Percentiles rank a stretch among this genome's conserved stretches.
phyloP scores from a whole-genome alignment of 2,888 invertebrate species.

The Agonopterix arenella region DNA sequence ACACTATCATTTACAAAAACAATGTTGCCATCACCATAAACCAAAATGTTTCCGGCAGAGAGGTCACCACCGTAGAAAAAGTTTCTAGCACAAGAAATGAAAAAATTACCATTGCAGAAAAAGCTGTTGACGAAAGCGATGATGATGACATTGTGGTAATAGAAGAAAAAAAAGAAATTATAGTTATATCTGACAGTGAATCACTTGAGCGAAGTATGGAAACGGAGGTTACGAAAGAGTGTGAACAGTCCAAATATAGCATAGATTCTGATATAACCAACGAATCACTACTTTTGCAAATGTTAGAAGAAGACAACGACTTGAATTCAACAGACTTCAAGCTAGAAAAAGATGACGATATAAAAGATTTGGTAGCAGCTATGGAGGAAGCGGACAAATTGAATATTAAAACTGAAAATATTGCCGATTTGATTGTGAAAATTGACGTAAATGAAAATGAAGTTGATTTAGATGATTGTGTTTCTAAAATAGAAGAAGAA shows the following conservation, averaged over 20 bases:
- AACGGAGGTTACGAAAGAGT: not conserved
- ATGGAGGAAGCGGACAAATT: no score
- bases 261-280: not conserved
- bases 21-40: not conserved
- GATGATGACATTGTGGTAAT: not conserved
- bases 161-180: conserved; percentile 3
- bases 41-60: not conserved
- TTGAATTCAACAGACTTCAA: no score
- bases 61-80: not conserved
- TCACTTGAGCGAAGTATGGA: not conserved
- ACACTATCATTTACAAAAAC: conserved; percentile 2
- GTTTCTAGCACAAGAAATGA: no score
- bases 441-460: no score
- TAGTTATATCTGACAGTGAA: conserved; percentile 5
- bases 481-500: no score
- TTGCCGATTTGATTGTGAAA: no score
- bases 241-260: not conserved
- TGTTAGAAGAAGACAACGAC: not conserved
- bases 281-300: conserved; percentile 1
- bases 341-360: no score
- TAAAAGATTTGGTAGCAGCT: no score
- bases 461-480: no score
- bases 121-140: not conserved
- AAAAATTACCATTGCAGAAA: not conserved
- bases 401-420: no score